Evolutionary conservation across 1,140 invertebrate genomes (phyloP).

Genomic region (Arctopsyche grandis): DNA sequence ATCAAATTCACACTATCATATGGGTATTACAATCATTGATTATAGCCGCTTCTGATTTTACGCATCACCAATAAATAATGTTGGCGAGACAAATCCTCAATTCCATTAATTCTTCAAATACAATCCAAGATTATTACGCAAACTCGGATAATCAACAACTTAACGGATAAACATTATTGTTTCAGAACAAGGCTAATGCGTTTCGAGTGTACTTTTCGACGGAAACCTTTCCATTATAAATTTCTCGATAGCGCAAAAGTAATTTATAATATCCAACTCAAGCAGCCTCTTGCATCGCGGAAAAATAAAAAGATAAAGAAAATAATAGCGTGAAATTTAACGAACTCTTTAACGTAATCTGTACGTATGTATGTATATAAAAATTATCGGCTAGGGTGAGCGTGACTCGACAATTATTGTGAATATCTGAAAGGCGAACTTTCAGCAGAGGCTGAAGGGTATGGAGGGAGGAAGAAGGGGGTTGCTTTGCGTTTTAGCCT

Average conservation of each 20-base stretch:
- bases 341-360: no score
- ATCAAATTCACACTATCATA: no score
- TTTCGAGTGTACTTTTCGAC: conserved; percentile 1
- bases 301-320: no score
- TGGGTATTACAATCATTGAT: no score
- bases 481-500: conserved; percentile 5
- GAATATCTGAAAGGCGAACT: not conserved
- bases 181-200: not conserved
- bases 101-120: conserved; percentile 25
- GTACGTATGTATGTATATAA: not conserved
- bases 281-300: no score
- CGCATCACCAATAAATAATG: no score
- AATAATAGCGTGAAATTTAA: no score
- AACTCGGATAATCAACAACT: not conserved
- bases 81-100: not conserved
- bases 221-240: conserved; percentile 4
- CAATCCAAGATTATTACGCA: conserved; percentile 1
- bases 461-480: not conserved
- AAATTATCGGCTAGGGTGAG: not conserved
- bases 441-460: not conserved
- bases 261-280: not conserved
- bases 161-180: not conserved
- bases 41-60: no score
- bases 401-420: conserved; percentile 17
- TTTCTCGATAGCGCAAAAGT: not conserved